phyloP scores from a whole-genome alignment of 2,113 vertebrate genomes.

The Corythoichthys intestinalis region DNA sequence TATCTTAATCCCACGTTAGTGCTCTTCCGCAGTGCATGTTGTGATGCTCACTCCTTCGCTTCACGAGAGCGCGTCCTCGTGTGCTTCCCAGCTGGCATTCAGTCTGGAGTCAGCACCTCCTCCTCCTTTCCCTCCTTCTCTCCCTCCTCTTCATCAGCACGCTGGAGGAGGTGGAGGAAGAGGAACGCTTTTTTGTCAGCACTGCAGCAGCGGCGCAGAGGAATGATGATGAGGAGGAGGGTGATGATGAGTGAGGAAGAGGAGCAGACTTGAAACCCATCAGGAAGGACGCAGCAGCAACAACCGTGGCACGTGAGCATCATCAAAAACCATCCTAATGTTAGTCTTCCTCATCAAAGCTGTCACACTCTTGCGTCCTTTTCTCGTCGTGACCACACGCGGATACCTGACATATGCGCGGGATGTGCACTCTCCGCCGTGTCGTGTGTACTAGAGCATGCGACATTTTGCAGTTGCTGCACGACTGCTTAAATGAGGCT shows the following conservation, averaged over 20 bases:
- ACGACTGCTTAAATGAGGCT: constrained; percentile 2
- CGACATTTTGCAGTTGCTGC: constrained; percentile 12
- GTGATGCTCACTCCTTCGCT: background rate
- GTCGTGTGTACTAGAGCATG: constrained; percentile 3
- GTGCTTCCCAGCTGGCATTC: constrained; percentile 4
- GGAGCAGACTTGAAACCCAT: background rate
- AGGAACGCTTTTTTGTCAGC: background rate
- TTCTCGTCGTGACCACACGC: background rate
- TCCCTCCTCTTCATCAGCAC: constrained; percentile 5
- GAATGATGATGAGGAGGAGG: background rate
- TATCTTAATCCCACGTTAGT: background rate
- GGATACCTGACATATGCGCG: background rate
- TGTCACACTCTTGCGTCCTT: background rate
- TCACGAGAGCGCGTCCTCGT: background rate
- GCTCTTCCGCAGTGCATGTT: background rate
- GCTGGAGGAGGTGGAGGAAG: constrained; percentile 3
- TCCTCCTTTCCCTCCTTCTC: background rate
- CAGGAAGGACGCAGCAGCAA: background rate
- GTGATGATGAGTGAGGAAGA: constrained; percentile 1
- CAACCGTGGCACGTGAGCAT: constrained; percentile 3
- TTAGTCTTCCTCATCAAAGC: background rate
- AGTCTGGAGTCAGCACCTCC: constrained; percentile 8
- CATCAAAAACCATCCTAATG: background rate
- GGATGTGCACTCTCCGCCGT: background rate
- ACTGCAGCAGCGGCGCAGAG: constrained; percentile 8